Conservation (phyloP, 2,888 invertebrate genomes). For the Mythimna ferrago region DNA sequence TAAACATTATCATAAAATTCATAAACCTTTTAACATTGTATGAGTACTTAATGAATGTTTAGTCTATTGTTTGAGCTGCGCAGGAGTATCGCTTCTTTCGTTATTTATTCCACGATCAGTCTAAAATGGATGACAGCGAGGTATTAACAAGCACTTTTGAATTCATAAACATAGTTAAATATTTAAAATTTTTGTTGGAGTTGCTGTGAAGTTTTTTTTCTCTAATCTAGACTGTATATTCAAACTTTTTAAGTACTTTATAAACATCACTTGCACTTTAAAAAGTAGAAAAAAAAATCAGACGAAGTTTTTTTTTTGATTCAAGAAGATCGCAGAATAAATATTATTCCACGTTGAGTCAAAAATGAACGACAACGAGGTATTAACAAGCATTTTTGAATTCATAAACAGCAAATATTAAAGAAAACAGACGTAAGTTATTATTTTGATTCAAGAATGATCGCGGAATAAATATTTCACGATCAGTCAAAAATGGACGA, state of each 20-base stretch:
- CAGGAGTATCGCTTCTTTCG: constrained; percentile 50
- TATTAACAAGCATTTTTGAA: too few relatives aligned
- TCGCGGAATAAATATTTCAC: too few relatives aligned
- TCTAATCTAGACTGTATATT: constrained; percentile 16
- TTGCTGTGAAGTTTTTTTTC: constrained; percentile 22
- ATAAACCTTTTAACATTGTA: constrained; percentile 62
- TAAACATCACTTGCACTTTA: constrained; percentile 13
- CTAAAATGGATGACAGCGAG: constrained; percentile 47
- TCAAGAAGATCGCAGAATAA: too few relatives aligned
- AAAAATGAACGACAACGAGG: too few relatives aligned
- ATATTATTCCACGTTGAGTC: too few relatives aligned
- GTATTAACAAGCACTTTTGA: constrained; percentile 51
- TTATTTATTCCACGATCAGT: constrained; percentile 57
- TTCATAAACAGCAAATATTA: too few relatives aligned
- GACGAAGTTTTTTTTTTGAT: too few relatives aligned
- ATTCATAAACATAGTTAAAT: constrained; percentile 42
- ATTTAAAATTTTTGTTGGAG: constrained; percentile 39
- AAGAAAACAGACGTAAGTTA: too few relatives aligned
- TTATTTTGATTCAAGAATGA: too few relatives aligned
- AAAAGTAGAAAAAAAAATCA: too few relatives aligned
- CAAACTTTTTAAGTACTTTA: constrained; percentile 5
- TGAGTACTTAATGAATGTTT: constrained; percentile 73
- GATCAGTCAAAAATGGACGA: too few relatives aligned
- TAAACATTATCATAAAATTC: constrained; percentile 60
- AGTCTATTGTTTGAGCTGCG: constrained; percentile 75